Evolutionary conservation across 1,140 invertebrate species (phyloP).

Genomic region (Drosophila takahashii): DNA sequence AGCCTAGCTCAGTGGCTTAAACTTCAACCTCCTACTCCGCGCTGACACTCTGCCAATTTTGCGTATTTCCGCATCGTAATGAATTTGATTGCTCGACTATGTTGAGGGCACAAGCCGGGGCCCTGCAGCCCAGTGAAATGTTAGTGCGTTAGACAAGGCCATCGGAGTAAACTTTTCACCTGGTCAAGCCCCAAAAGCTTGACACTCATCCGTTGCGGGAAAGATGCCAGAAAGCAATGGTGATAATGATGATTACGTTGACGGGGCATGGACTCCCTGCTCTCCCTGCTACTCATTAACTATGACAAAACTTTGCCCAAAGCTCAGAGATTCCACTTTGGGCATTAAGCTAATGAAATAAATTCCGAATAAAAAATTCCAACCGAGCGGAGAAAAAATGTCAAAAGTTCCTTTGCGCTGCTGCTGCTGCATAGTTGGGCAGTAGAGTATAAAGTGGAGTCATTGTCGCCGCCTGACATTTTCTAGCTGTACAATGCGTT

Average conservation of each 20-base stretch:
- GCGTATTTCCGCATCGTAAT: slow-evolving; percentile 56
- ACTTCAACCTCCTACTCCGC: not conserved
- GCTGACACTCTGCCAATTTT: slow-evolving; percentile 35
- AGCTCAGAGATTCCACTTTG: slow-evolving; percentile 56
- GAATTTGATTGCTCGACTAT: slow-evolving; percentile 54
- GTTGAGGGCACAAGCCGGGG: slow-evolving; percentile 1
- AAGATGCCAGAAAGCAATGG: slow-evolving; percentile 25
- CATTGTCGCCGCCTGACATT: slow-evolving; percentile 50
- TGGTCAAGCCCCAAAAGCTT: slow-evolving; percentile 33
- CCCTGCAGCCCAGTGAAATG: slow-evolving; percentile 3
- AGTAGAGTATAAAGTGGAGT: slow-evolving; percentile 31
- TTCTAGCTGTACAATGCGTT: slow-evolving; percentile 62
- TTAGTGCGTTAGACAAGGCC: slow-evolving; percentile 34
- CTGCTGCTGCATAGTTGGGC: slow-evolving; percentile 24
- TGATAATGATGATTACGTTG: slow-evolving; percentile 6
- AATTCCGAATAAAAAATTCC: slow-evolving; percentile 56
- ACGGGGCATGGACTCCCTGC: not conserved
- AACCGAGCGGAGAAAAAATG: slow-evolving; percentile 33
- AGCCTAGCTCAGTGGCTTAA: slow-evolving; percentile 19
- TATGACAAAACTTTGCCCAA: slow-evolving; percentile 55
- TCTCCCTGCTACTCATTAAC: slow-evolving; percentile 29
- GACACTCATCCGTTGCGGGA: slow-evolving; percentile 43
- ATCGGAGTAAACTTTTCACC: slow-evolving; percentile 44
- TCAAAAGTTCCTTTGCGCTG: slow-evolving; percentile 9
- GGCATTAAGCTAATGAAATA: slow-evolving; percentile 74